Conservation (phyloP, 2,797 vertebrate genomes). For the Mus minutoides region DNA sequence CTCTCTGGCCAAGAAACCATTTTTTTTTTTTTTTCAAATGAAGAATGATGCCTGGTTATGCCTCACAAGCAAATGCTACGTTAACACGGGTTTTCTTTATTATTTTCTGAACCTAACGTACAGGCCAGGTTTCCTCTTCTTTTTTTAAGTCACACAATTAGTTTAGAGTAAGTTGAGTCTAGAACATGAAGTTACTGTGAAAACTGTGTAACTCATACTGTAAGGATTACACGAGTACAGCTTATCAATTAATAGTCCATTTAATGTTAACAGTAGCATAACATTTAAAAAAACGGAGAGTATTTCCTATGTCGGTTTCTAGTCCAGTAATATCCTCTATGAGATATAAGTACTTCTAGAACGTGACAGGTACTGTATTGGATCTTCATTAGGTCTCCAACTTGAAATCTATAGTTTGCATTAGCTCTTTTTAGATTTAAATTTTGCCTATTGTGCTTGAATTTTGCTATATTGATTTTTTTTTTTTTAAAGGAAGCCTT, state of each 20-base stretch:
- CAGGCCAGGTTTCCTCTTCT: not conserved
- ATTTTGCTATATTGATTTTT: constrained; percentile 25
- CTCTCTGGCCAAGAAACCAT: not conserved
- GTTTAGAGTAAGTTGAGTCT: constrained; percentile 11
- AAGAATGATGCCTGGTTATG: not conserved
- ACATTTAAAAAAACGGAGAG: constrained; percentile 21
- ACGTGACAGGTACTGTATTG: not conserved
- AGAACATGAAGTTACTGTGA: not conserved
- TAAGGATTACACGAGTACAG: not conserved
- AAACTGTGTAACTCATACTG: constrained; percentile 17
- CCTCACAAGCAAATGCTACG: not conserved
- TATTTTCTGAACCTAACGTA: not conserved
- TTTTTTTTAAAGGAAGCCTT: not conserved
- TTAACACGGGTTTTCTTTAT: constrained; percentile 58
- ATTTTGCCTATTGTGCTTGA: not conserved
- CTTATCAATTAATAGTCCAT: not conserved
- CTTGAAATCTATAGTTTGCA: constrained; percentile 51
- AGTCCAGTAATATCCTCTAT: constrained; percentile 2
- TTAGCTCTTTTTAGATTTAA: constrained; percentile 10
- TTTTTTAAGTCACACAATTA: not conserved
- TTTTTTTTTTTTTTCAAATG: not conserved
- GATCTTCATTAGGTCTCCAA: constrained; percentile 17
- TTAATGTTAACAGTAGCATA: not conserved
- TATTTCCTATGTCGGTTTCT: not conserved
- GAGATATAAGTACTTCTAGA: not conserved